phyloP scores from a whole-genome alignment of 2,113 vertebrate species.

The Colossoma macropomum region DNA sequence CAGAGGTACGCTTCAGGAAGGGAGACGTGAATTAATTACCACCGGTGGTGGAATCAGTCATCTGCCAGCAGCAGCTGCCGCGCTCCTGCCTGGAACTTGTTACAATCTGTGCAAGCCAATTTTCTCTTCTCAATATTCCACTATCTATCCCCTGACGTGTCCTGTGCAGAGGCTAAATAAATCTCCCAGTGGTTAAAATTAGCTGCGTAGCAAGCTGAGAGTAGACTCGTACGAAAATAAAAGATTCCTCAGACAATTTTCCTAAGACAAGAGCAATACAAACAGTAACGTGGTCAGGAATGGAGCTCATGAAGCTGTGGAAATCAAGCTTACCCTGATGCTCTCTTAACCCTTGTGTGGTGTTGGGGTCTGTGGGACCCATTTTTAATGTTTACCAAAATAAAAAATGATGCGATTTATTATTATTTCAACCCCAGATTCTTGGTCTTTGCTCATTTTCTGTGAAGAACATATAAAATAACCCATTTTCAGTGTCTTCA shows the following conservation, averaged over 20 bases:
- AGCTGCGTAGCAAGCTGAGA: conserved; percentile 7
- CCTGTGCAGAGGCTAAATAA: conserved; percentile 38
- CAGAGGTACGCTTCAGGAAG: conserved; percentile 16
- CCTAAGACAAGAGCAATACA: neutral
- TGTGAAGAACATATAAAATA: too few species aligned
- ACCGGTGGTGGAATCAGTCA: conserved; percentile 40
- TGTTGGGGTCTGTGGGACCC: too few species aligned
- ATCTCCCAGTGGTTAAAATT: conserved; percentile 40
- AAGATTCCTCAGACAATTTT: neutral
- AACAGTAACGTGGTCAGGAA: neutral
- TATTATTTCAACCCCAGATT: too few species aligned
- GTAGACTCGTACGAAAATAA: neutral
- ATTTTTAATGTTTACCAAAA: too few species aligned
- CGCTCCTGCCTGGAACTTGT: conserved; percentile 46
- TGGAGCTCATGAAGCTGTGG: neutral
- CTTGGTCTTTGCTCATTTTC: too few species aligned
- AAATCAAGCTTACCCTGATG: neutral
- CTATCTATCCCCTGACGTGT: conserved; percentile 20
- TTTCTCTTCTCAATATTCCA: conserved; percentile 28
- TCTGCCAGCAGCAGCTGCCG: conserved; percentile 47
- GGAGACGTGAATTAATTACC: conserved; percentile 52
- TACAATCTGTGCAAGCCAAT: conserved; percentile 36
- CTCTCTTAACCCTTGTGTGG: too few species aligned
- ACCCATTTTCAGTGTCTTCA: too few species aligned
- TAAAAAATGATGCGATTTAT: too few species aligned